A percentile compares a stretch with the other conserved stretches of the same genome.
These are phyloP conservation scores for Petroica traversi DNA, from an alignment of 2,113 vertebrate genomes.

Conservation along the genomic window DNA sequence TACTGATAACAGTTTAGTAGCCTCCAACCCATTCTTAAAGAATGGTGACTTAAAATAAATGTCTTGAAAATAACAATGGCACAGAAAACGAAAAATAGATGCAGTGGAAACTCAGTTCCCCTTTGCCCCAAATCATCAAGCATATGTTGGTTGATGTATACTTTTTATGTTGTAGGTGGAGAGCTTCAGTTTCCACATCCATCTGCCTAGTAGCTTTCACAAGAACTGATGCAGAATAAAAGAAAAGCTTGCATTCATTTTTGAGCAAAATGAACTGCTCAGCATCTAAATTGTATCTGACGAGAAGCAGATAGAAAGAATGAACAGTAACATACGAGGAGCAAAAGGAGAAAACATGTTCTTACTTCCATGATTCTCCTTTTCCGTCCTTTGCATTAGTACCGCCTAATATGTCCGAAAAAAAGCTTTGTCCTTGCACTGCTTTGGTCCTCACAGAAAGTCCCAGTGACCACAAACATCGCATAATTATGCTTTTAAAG, in stretches of 20 bases:
- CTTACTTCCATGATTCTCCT: neutral
- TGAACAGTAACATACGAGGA: neutral
- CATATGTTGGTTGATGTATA: neutral
- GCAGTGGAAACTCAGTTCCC: neutral
- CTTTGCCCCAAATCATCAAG: neutral
- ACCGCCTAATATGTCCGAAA: neutral
- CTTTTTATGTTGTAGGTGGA: neutral
- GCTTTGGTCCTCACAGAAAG: neutral
- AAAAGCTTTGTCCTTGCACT: neutral
- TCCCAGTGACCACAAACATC: neutral
- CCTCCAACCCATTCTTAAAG: neutral
- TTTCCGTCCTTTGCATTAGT: neutral
- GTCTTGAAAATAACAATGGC: neutral
- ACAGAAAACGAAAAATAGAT: neutral
- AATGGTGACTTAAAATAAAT: neutral
- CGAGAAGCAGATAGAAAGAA: neutral
- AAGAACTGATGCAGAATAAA: neutral
- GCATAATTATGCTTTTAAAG: neutral
- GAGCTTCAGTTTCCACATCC: neutral
- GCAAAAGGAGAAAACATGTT: neutral
- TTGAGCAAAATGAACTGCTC: neutral
- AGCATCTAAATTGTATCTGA: neutral
- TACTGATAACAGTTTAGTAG: neutral
- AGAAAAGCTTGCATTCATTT: neutral
- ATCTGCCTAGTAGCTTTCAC: neutral